Evolutionary conservation across 2,888 invertebrate species (phyloP).

Genomic region (Eubasilissa splendida): DNA sequence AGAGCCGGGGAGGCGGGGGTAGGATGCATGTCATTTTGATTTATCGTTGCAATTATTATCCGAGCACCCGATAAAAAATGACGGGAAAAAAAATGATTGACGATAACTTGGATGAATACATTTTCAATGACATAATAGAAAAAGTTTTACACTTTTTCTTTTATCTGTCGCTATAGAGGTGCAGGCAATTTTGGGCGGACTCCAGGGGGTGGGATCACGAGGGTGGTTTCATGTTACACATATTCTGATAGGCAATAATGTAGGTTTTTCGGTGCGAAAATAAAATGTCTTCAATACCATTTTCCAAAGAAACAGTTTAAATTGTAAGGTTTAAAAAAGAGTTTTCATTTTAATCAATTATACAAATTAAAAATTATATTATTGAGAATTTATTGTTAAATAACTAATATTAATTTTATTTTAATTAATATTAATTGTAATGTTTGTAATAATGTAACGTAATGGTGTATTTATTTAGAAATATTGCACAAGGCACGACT

Average conservation of each 20-base stretch:
- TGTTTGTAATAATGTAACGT: too few species aligned
- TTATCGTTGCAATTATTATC: constrained; percentile 59
- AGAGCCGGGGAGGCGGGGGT: constrained; percentile 16
- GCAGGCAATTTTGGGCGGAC: background rate
- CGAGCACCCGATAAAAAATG: constrained; percentile 55
- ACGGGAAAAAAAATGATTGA: constrained; percentile 56
- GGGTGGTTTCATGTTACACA: constrained; percentile 8
- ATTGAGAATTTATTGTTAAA: too few species aligned
- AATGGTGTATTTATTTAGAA: too few species aligned
- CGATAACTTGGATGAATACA: constrained; percentile 52
- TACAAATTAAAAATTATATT: too few species aligned
- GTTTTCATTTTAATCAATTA: too few species aligned
- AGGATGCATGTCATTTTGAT: constrained; percentile 59
- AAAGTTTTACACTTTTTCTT: constrained; percentile 42
- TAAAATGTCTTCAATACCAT: background rate
- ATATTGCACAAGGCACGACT: too few species aligned
- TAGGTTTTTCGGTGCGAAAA: constrained; percentile 11
- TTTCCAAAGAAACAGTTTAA: too few species aligned
- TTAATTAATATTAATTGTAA: too few species aligned
- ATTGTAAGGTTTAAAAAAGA: too few species aligned
- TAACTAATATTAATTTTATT: too few species aligned
- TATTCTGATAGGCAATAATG: constrained; percentile 12
- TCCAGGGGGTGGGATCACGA: background rate
- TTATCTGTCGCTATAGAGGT: constrained; percentile 28
- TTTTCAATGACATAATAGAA: constrained; percentile 53